These are phyloP conservation scores for Diplosoma virens DNA, from an alignment of 23 tunicate genomes.

Conservation along the genomic window DNA sequence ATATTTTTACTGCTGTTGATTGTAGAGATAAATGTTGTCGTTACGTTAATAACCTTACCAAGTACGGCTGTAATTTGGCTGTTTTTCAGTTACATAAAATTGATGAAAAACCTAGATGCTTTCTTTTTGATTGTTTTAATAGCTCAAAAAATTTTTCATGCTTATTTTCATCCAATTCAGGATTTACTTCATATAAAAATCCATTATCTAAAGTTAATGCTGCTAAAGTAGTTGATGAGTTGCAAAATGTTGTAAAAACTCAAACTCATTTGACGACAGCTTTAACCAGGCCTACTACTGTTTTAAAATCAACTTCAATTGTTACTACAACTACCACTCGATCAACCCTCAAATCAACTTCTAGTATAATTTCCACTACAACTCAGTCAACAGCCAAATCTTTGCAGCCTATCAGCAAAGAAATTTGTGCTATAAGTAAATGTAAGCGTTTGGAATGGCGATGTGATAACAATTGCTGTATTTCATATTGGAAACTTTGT, in stretches of 20 bases:
- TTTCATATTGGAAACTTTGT: conserved; percentile 45
- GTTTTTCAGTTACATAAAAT: conserved; percentile 28
- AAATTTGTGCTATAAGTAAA: background rate
- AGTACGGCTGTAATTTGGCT: conserved; percentile 40
- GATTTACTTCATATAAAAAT: conserved; percentile 27
- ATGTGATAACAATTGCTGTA: conserved; percentile 63
- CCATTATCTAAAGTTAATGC: background rate
- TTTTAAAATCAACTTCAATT: background rate
- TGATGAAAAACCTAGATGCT: conserved; percentile 51
- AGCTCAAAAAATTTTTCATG: conserved; percentile 30
- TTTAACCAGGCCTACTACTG: background rate
- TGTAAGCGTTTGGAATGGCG: conserved; percentile 59
- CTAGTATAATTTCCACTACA: conserved; percentile 2
- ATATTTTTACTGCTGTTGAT: conserved; percentile 17
- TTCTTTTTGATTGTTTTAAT: conserved; percentile 48
- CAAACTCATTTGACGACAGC: background rate
- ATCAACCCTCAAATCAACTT: conserved; percentile 1
- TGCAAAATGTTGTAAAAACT: conserved; percentile 5
- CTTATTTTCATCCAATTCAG: conserved; percentile 32
- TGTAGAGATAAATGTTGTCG: conserved; percentile 49
- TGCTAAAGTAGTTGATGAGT: background rate
- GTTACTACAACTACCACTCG: conserved; percentile 22
- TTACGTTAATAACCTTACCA: background rate
- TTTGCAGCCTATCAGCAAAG: background rate
- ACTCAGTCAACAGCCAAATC: background rate